phyloP scores from a whole-genome alignment of 2,113 vertebrate genomes.

The Hiodon tergisus region DNA sequence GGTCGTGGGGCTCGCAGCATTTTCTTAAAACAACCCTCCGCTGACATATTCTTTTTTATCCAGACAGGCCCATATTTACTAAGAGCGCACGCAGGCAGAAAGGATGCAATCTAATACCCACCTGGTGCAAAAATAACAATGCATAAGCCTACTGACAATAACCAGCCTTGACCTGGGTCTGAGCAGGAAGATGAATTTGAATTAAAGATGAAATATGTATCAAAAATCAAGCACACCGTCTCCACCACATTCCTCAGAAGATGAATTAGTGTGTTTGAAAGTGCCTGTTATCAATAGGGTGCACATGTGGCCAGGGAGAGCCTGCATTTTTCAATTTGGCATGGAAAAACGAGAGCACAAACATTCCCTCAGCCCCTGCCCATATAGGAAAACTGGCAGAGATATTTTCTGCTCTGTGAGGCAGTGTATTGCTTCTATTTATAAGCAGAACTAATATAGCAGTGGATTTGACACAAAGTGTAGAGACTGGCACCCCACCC shows the following conservation, averaged over 20 bases:
- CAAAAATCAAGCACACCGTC: slow-evolving; percentile 12
- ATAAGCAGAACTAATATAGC: slow-evolving; percentile 24
- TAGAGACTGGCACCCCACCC: neutral
- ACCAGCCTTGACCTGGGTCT: slow-evolving; percentile 15
- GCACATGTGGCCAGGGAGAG: slow-evolving; percentile 30
- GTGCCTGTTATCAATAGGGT: slow-evolving; percentile 33
- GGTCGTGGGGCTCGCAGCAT: neutral
- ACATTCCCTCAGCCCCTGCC: slow-evolving; percentile 15
- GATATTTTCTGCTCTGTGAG: slow-evolving; percentile 13
- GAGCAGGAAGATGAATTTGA: slow-evolving; percentile 26
- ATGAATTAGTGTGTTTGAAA: slow-evolving; percentile 33
- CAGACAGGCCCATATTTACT: neutral
- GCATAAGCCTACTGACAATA: slow-evolving; percentile 21
- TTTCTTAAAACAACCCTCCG: neutral
- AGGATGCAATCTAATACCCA: neutral
- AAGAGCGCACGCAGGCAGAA: neutral
- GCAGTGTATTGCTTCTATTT: slow-evolving; percentile 23
- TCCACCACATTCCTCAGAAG: slow-evolving; percentile 26
- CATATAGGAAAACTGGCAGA: slow-evolving; percentile 18
- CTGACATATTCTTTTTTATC: neutral
- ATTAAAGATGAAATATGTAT: slow-evolving; percentile 33
- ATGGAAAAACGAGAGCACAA: slow-evolving; percentile 21
- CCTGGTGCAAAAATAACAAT: neutral
- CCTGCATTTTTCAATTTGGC: slow-evolving; percentile 34
- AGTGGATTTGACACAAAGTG: slow-evolving; percentile 14